These are phyloP conservation scores for Magallana nippona DNA, from an alignment of 2,888 invertebrate genomes.

Conservation along the genomic window DNA sequence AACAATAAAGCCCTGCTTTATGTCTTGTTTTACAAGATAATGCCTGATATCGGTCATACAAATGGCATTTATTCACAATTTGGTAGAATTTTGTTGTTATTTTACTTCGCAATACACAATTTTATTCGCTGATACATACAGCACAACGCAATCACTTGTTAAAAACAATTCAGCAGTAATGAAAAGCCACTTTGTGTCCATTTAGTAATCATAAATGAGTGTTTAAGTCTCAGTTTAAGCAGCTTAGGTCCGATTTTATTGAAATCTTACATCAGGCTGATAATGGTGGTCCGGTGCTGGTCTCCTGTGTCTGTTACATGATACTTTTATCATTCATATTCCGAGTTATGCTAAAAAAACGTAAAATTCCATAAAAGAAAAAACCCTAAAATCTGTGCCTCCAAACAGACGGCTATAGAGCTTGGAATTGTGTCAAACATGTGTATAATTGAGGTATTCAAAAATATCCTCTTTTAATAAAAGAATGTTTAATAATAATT, in stretches of 20 bases:
- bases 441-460: too few species aligned
- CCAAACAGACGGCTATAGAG: too few species aligned
- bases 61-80: constrained; percentile 55
- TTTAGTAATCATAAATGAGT: constrained; percentile 46
- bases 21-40: constrained; percentile 54
- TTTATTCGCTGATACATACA: constrained; percentile 35
- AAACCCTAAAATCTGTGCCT: too few species aligned
- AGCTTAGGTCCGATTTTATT: constrained; percentile 19
- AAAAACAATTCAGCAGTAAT: constrained; percentile 34
- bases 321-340: background rate
- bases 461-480: too few species aligned
- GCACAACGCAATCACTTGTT: constrained; percentile 29
- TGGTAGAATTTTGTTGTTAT: constrained; percentile 47
- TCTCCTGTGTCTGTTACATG: constrained; percentile 16
- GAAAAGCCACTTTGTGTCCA: constrained; percentile 45
- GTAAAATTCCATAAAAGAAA: too few species aligned
- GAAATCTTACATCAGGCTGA: constrained; percentile 36
- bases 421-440: too few species aligned
- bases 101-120: constrained; percentile 40
- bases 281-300: background rate
- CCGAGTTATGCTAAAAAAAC: background rate
- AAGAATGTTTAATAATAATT: too few species aligned
- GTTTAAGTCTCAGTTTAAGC: constrained; percentile 42
- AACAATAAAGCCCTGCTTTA: constrained; percentile 51
- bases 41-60: constrained; percentile 49